Percentiles rank a stretch among this genome's conserved stretches.
Evolutionary conservation across 2,113 vertebrate genomes (phyloP).

Genomic region (Gracilinanus agilis): DNA sequence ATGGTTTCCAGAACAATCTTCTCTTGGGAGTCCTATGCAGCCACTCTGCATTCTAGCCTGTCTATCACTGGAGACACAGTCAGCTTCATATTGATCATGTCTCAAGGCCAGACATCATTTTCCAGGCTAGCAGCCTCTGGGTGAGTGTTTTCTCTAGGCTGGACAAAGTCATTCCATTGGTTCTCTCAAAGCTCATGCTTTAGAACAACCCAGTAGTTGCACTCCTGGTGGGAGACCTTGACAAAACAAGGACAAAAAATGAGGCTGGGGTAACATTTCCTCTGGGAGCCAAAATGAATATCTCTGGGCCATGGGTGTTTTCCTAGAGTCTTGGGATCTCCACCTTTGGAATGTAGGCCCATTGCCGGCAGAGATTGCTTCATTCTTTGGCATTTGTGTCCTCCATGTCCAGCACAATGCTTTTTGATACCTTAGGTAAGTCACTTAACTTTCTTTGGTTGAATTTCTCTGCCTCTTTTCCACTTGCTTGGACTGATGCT

Average conservation of each 20-base stretch:
- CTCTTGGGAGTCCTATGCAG: neutral
- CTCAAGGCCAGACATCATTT: neutral
- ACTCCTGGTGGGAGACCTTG: neutral
- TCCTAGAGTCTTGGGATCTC: too few relatives aligned
- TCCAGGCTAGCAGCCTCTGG: neutral
- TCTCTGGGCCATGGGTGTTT: too few relatives aligned
- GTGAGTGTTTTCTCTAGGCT: neutral
- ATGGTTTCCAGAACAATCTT: neutral
- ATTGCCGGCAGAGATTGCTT: too few relatives aligned
- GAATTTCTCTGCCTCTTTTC: too few relatives aligned
- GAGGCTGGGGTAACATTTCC: neutral
- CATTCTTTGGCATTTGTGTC: too few relatives aligned
- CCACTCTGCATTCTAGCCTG: neutral
- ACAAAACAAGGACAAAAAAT: neutral
- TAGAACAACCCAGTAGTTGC: too few relatives aligned
- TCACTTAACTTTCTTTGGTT: too few relatives aligned
- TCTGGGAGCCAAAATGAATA: neutral
- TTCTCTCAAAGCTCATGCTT: neutral
- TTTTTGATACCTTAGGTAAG: too few relatives aligned
- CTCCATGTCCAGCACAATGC: neutral
- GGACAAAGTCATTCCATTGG: too few relatives aligned
- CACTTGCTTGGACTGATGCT: neutral
- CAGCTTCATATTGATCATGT: neutral
- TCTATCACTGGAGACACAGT: neutral
- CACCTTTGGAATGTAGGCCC: neutral